phyloP scores from a whole-genome alignment of 2,888 invertebrate species.

The Cactoblastis cactorum region DNA sequence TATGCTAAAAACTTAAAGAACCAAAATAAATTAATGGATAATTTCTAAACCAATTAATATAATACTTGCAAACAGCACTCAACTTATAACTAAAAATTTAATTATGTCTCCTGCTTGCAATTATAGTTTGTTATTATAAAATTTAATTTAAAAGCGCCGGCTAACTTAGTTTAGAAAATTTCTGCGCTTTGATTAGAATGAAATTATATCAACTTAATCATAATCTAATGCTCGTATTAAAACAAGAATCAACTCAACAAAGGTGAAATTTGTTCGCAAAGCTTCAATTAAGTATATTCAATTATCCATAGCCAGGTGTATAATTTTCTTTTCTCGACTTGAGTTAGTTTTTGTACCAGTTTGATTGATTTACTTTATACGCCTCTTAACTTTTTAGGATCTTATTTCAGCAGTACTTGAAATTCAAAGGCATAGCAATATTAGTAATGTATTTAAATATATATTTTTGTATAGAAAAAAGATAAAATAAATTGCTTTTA shows the following conservation, averaged over 20 bases:
- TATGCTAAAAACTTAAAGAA: background rate
- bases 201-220: slow-evolving; percentile 10
- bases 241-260: background rate
- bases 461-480: too few relatives aligned
- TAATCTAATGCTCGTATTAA: background rate
- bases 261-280: background rate
- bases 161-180: slow-evolving; percentile 7
- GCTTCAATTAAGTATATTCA: slow-evolving; percentile 17
- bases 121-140: background rate
- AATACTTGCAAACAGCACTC: background rate
- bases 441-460: too few relatives aligned
- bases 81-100: background rate
- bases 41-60: background rate
- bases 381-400: background rate
- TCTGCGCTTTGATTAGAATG: background rate
- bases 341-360: background rate
- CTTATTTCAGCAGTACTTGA: background rate
- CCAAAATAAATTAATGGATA: too few relatives aligned
- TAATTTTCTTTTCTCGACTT: slow-evolving; percentile 17
- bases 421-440: too few relatives aligned
- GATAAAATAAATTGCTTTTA: background rate
- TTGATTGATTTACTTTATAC: background rate
- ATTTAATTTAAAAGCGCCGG: background rate
- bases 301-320: slow-evolving; percentile 37
- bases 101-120: background rate